Evolutionary conservation across 2,113 vertebrate genomes (phyloP).

Genomic region (Phoxinus phoxinus): DNA sequence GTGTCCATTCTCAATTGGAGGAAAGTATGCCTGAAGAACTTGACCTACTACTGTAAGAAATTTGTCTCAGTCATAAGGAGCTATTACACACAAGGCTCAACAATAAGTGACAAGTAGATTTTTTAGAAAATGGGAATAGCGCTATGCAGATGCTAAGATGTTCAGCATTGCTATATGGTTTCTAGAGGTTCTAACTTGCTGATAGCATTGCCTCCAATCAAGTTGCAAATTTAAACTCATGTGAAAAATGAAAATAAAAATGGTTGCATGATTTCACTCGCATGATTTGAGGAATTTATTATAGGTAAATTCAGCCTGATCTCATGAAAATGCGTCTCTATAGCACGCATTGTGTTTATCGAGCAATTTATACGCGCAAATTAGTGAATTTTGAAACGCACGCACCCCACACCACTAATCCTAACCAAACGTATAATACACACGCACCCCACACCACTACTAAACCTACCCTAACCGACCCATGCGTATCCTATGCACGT

Average conservation of each 20-base stretch:
- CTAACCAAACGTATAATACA: too few relatives aligned
- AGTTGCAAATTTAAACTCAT: not conserved
- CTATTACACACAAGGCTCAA: not conserved
- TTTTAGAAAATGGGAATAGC: not conserved
- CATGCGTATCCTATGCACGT: too few relatives aligned
- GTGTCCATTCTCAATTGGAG: not conserved
- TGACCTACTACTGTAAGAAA: constrained; percentile 22
- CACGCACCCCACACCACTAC: too few relatives aligned
- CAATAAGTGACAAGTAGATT: constrained; percentile 1
- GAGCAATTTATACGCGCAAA: too few relatives aligned
- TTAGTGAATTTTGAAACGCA: too few relatives aligned
- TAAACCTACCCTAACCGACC: too few relatives aligned
- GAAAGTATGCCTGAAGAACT: constrained; percentile 17
- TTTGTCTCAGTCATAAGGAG: not conserved
- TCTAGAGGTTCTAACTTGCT: not conserved
- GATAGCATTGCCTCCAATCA: not conserved
- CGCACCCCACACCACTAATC: too few relatives aligned
- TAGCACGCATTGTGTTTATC: too few relatives aligned
- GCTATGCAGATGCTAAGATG: not conserved
- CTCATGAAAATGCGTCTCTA: too few relatives aligned
- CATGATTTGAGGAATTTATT: too few relatives aligned
- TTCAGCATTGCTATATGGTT: not conserved
- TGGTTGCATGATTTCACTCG: too few relatives aligned
- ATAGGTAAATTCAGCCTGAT: too few relatives aligned
- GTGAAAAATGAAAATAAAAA: not conserved